Base-by-base conservation (phyloP, 2,113 vertebrate species). In the Collichthys lucidus region DNA sequence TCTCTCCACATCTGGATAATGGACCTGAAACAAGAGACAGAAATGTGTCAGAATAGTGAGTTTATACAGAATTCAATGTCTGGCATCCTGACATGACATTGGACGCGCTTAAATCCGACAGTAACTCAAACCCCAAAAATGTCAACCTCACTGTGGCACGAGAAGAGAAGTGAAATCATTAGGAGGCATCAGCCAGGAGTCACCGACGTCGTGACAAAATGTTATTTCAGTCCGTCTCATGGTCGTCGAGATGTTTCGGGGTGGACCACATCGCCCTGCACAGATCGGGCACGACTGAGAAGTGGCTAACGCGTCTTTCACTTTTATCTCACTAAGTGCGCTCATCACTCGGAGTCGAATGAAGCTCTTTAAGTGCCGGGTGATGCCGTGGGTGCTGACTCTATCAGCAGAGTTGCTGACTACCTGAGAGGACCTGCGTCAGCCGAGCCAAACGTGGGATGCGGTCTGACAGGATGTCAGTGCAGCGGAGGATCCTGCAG, bases 1-100 rank as follows among this genome's bases (percentile, higher is more conserved):
- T 89, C 98, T 93, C 84, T 99, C 98, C 44, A 98, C 97, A 86
- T 99, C 98, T 89, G 98, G 97, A 93, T 97, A 99, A 90, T 99
- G 96, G 67, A 99, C 97, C 98, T 99, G 93, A 29, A 91, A 91
- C 12, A 67, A 79, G 68, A 90, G 66, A 76, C 2, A 81, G 3
- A 46, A 67, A 65, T 15, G 0, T 1, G 22, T 86, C 42, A 79
- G 46, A 71, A 46, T 42, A 5, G n/a, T 4, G 0, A 20, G 19
- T 50, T 46, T 12, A 46, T 14, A 46, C 44, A 11, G 44, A 46
- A 3, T 4, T 46, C 26, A 26, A 26, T 26, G 2, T 55, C n/a
- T 57, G 22, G 5, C 10, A 8, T 53, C 47, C 4, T 35, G 35
- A 35, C 35, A 35, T 8, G 35, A 7, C 35, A 35, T 1, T 1